Evolutionary conservation across 2,797 vertebrate genomes (phyloP).

Genomic region (Buceros bicornis): DNA sequence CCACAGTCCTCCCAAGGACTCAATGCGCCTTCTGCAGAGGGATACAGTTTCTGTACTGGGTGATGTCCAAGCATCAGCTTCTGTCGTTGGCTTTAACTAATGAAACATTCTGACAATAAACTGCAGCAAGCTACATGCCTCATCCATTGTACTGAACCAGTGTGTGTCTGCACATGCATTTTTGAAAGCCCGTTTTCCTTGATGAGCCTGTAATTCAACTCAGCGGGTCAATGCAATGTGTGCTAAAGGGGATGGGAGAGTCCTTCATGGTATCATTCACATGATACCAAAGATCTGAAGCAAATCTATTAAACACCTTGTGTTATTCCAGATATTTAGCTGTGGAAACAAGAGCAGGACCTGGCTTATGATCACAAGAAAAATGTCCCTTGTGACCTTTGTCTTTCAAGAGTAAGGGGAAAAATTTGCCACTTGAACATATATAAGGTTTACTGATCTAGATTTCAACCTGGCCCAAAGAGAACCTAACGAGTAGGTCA

Average conservation of each 20-base stretch:
- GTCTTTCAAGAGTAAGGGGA: conserved; percentile 54
- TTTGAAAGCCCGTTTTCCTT: conserved; percentile 24
- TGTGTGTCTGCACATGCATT: not conserved
- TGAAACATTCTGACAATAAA: conserved; percentile 57
- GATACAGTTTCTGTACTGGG: conserved; percentile 67
- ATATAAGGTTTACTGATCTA: conserved; percentile 37
- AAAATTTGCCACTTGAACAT: conserved; percentile 33
- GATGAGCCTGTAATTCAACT: conserved; percentile 47
- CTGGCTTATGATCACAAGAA: conserved; percentile 70
- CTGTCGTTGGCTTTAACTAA: not conserved
- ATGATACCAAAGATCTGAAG: conserved; percentile 54
- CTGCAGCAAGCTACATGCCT: not conserved
- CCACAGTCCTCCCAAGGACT: not conserved
- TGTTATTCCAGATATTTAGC: conserved; percentile 69
- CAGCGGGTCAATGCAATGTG: not conserved
- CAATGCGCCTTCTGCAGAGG: conserved; percentile 36
- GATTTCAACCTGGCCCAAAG: conserved; percentile 41
- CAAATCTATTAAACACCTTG: conserved; percentile 51
- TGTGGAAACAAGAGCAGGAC: conserved; percentile 68
- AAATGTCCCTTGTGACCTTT: conserved; percentile 61
- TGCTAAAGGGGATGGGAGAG: conserved; percentile 15
- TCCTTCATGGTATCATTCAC: conserved; percentile 24
- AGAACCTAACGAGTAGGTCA: not conserved
- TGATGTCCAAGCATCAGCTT: conserved; percentile 48
- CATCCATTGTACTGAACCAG: not conserved